Percentiles rank a stretch among this genome's conserved stretches.
These are phyloP conservation scores for Xanthia icteritia DNA, from an alignment of 2,888 invertebrate genomes.

Conservation along the genomic window DNA sequence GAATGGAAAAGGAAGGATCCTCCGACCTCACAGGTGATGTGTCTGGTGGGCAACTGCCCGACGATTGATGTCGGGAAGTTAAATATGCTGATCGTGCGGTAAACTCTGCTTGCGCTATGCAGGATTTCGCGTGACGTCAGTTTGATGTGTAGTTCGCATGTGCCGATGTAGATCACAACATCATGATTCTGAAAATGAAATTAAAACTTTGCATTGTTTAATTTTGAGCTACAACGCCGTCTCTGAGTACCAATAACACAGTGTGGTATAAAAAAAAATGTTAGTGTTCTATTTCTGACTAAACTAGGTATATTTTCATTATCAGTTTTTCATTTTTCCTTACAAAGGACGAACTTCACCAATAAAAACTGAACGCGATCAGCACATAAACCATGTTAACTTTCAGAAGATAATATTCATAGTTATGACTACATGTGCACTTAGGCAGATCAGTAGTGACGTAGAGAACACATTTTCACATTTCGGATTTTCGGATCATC, in stretches of 20 bases:
- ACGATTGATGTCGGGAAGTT: no score
- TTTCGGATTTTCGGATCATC: no score
- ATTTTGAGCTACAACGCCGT: background rate
- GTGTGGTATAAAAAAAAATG: background rate
- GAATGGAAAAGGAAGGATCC: no score
- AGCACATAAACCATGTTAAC: slow-evolving; percentile 30
- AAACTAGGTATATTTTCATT: background rate
- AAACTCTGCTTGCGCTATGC: no score
- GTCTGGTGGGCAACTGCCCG: no score
- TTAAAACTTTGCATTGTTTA: background rate
- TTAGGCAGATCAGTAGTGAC: slow-evolving; percentile 4
- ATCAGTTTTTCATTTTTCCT: background rate
- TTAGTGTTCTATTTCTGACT: background rate
- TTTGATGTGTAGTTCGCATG: no score
- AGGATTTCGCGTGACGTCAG: no score
- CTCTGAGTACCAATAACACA: background rate
- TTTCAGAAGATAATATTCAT: slow-evolving; percentile 61
- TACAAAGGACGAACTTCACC: background rate
- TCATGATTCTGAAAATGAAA: no score
- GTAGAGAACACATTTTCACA: background rate
- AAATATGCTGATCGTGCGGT: no score
- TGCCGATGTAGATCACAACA: no score
- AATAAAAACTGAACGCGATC: no score
- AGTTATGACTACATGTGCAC: slow-evolving; percentile 50
- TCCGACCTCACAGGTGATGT: no score